Evolutionary conservation across 2,888 invertebrate genomes (phyloP).

Genomic region (Cephus nigrinus): DNA sequence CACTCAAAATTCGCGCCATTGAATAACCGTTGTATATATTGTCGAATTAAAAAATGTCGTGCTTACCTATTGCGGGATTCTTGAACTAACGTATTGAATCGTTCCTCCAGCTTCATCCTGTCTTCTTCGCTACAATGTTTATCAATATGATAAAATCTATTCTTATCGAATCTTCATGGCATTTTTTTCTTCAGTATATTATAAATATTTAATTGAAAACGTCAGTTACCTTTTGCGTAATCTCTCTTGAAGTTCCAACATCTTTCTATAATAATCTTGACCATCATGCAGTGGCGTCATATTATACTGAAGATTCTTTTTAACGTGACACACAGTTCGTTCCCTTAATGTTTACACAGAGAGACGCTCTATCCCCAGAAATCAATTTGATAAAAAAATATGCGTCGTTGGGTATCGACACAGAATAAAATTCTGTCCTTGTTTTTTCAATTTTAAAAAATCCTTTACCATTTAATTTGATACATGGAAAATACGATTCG

Average conservation of each 20-base stretch:
- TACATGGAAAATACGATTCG: neutral
- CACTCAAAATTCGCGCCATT: neutral
- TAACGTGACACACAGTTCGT: neutral
- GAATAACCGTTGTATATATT: neutral
- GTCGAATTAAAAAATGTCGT: neutral
- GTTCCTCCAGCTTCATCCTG: slow-evolving; percentile 56
- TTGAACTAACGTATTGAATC: slow-evolving; percentile 53
- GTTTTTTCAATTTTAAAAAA: neutral
- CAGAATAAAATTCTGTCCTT: neutral
- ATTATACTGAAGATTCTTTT: neutral
- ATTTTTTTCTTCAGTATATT: neutral
- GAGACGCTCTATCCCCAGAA: neutral
- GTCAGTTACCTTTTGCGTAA: slow-evolving; percentile 53
- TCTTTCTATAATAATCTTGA: slow-evolving; percentile 54
- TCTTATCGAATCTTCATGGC: neutral
- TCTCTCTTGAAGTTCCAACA: slow-evolving; percentile 59
- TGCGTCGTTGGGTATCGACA: neutral
- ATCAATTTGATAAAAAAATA: neutral
- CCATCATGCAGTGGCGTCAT: slow-evolving; percentile 48
- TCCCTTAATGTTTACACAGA: neutral
- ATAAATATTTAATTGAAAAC: neutral
- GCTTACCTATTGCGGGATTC: slow-evolving; percentile 55
- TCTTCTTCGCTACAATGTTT: slow-evolving; percentile 54
- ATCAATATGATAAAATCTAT: slow-evolving; percentile 4
- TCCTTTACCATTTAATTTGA: neutral